These are phyloP conservation scores for Delphinapterus leucas DNA, from an alignment of 2,113 vertebrate species.

Conservation along the genomic window DNA sequence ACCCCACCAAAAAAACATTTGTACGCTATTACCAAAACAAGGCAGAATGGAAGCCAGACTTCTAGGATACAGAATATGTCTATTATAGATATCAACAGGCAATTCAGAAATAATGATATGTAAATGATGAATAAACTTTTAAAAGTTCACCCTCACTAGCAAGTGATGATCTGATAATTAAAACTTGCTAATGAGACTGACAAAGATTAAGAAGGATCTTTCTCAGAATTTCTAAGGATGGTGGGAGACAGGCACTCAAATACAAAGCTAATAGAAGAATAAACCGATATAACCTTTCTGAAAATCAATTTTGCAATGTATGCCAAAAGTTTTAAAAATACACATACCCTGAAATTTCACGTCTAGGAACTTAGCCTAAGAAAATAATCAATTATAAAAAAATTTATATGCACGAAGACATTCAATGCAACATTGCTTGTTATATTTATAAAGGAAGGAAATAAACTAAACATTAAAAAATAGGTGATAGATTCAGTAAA, in stretches of 20 bases:
- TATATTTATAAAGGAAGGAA: constrained; percentile 13
- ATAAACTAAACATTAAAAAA: not conserved
- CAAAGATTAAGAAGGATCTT: not conserved
- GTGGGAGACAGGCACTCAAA: not conserved
- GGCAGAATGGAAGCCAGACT: not conserved
- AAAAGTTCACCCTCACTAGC: not conserved
- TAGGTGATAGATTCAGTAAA: not conserved
- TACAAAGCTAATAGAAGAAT: not conserved
- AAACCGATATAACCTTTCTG: not conserved
- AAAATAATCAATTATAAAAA: not conserved
- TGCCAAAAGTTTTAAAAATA: constrained; percentile 22
- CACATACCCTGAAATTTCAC: not conserved
- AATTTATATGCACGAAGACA: not conserved
- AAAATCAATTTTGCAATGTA: constrained; percentile 8
- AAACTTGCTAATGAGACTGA: not conserved
- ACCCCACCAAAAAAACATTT: not conserved
- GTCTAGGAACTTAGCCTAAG: constrained; percentile 29
- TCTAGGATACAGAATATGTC: not conserved
- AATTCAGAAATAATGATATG: not conserved
- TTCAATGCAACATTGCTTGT: not conserved
- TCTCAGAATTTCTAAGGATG: not conserved
- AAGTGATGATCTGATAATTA: not conserved
- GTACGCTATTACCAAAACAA: not conserved
- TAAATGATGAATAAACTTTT: not conserved
- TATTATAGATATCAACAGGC: not conserved